These are phyloP conservation scores for Epsilonema sp. DNA, from an alignment of 2,888 invertebrate genomes.

Conservation along the genomic window DNA sequence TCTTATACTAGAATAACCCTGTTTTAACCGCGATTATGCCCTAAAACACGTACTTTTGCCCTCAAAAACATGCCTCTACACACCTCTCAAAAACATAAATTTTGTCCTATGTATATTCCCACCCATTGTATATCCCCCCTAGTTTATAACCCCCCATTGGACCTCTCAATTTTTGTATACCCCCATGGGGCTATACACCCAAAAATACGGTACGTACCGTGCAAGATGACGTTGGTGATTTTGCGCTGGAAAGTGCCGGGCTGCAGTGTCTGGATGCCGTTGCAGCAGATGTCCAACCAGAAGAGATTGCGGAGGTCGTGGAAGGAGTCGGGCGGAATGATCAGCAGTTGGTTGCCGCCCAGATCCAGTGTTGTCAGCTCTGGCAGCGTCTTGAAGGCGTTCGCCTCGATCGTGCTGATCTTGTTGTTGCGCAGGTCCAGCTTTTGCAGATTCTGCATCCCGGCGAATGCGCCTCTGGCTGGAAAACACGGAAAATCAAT, in stretches of 20 bases:
- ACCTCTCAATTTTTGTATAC: too few species aligned
- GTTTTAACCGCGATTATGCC: too few species aligned
- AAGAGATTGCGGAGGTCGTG: conserved; percentile 15
- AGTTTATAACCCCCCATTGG: too few species aligned
- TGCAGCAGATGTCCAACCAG: conserved; percentile 23
- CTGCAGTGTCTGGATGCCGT: conserved; percentile 15
- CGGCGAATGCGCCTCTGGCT: conserved; percentile 13
- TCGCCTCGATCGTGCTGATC: conserved; percentile 54
- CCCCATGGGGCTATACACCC: too few species aligned
- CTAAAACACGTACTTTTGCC: too few species aligned
- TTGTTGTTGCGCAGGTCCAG: conserved; percentile 62
- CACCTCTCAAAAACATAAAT: too few species aligned
- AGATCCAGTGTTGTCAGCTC: conserved; percentile 52
- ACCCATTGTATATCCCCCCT: too few species aligned
- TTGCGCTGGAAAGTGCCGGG: conserved; percentile 16
- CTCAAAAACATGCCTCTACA: too few species aligned
- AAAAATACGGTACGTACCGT: too few species aligned
- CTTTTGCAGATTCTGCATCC: conserved; percentile 14
- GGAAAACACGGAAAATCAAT: too few species aligned
- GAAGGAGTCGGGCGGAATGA: conserved; percentile 12
- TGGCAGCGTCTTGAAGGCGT: conserved; percentile 57
- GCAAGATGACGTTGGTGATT: conserved; percentile 20
- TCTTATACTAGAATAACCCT: too few species aligned
- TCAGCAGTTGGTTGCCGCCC: conserved; percentile 42
- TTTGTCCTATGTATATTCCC: too few species aligned